Percentiles rank a stretch among this genome's conserved stretches.
These are phyloP conservation scores for Xenopus borealis DNA, from an alignment of 2,113 vertebrate species.

Conservation along the genomic window DNA sequence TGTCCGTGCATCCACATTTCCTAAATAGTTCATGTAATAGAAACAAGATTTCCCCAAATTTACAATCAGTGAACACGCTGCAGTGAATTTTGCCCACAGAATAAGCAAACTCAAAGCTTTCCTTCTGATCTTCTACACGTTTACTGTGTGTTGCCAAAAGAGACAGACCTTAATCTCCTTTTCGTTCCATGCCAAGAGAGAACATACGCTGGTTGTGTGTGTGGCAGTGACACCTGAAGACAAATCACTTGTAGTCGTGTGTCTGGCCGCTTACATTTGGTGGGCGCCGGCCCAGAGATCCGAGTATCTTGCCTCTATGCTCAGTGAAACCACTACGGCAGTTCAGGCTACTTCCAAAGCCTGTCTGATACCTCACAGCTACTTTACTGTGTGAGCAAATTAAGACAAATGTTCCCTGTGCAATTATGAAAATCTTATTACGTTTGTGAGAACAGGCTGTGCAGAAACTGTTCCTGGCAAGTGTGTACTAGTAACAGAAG, in stretches of 20 bases:
- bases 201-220: constrained; percentile 64
- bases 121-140: not conserved
- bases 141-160: constrained; percentile 16
- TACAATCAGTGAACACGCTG: not conserved
- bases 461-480: constrained; percentile 32
- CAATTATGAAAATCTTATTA: constrained; percentile 63
- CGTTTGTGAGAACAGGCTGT: constrained; percentile 30
- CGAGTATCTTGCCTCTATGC: constrained; percentile 53
- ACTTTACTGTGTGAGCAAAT: constrained; percentile 62
- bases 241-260: constrained; percentile 63
- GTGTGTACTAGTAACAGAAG: constrained; percentile 2
- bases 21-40: not conserved
- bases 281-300: constrained; percentile 55
- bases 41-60: not conserved
- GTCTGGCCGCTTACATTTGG: constrained; percentile 54
- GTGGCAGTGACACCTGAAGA: constrained; percentile 61
- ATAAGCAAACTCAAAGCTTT: not conserved
- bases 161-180: constrained; percentile 39
- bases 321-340: constrained; percentile 52
- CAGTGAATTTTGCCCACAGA: not conserved
- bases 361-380: constrained; percentile 51
- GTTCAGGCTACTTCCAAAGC: constrained; percentile 46
- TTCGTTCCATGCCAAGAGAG: constrained; percentile 54
- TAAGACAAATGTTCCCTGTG: constrained; percentile 53
- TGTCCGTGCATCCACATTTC: not conserved